Evolutionary conservation across 1,140 invertebrate species (phyloP).

Genomic region (Belonocnema kinseyi): DNA sequence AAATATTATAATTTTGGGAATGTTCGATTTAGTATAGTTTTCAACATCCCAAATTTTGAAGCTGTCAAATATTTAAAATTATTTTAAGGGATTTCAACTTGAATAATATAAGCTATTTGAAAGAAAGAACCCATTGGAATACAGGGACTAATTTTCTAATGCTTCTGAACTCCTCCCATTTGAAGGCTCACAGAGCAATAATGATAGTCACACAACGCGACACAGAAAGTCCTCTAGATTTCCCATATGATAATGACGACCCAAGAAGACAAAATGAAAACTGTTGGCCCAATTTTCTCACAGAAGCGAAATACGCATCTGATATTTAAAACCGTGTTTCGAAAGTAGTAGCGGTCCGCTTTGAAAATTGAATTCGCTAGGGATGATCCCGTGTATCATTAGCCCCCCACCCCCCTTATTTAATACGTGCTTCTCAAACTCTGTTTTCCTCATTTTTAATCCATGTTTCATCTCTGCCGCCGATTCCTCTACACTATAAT

Average conservation of each 20-base stretch:
- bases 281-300: conserved; percentile 6
- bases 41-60: too few relatives aligned
- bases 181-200: neutral
- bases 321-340: neutral
- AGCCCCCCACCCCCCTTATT: neutral
- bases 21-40: too few relatives aligned
- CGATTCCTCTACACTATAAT: neutral
- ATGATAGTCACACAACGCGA: neutral
- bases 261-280: neutral
- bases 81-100: too few relatives aligned
- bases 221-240: conserved; percentile 8
- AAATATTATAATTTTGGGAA: too few relatives aligned
- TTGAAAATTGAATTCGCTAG: neutral
- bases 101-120: too few relatives aligned
- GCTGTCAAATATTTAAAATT: too few relatives aligned
- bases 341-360: neutral
- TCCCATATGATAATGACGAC: conserved; percentile 2
- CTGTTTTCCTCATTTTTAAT: neutral
- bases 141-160: conserved; percentile 1
- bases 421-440: neutral
- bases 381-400: neutral
- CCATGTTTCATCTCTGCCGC: neutral
- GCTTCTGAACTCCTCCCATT: neutral
- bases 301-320: neutral
- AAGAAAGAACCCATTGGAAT: too few relatives aligned